These are phyloP conservation scores for Labeo catla DNA, from an alignment of 2,113 vertebrate genomes.

Conservation along the genomic window DNA sequence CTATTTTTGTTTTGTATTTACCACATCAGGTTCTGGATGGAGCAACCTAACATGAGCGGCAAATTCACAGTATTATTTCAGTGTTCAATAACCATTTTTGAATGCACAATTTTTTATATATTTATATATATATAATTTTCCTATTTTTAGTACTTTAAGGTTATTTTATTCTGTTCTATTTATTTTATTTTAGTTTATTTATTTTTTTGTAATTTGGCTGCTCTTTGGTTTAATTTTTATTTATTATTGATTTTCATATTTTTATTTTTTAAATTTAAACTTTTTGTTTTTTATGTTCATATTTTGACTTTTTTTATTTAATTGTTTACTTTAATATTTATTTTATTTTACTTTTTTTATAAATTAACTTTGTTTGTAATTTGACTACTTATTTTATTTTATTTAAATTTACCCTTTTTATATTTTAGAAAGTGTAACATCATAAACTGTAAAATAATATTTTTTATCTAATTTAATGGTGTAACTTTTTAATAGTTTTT, in stretches of 20 bases:
- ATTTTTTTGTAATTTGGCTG: too few relatives aligned
- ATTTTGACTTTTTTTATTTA: background rate
- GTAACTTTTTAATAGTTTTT: too few relatives aligned
- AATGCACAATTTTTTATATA: too few relatives aligned
- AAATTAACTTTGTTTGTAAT: background rate
- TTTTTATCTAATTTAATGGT: too few relatives aligned
- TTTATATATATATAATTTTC: background rate
- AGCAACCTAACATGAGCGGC: background rate
- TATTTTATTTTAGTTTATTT: too few relatives aligned
- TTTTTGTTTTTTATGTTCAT: background rate
- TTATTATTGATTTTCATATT: background rate
- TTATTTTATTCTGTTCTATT: too few relatives aligned
- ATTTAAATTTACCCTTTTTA: background rate
- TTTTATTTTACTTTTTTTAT: background rate
- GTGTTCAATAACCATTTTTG: background rate
- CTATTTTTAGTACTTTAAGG: too few relatives aligned
- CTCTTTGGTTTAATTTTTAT: too few relatives aligned
- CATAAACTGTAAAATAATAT: too few relatives aligned
- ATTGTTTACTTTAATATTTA: background rate
- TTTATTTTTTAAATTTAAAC: background rate
- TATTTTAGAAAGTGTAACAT: background rate
- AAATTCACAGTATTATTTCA: background rate
- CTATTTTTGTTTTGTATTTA: conserved; percentile 3
- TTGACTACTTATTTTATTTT: background rate
- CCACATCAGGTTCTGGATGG: background rate